phyloP scores from a whole-genome alignment of 2,888 invertebrate genomes.

The Aporophyla lueneburgensis region DNA sequence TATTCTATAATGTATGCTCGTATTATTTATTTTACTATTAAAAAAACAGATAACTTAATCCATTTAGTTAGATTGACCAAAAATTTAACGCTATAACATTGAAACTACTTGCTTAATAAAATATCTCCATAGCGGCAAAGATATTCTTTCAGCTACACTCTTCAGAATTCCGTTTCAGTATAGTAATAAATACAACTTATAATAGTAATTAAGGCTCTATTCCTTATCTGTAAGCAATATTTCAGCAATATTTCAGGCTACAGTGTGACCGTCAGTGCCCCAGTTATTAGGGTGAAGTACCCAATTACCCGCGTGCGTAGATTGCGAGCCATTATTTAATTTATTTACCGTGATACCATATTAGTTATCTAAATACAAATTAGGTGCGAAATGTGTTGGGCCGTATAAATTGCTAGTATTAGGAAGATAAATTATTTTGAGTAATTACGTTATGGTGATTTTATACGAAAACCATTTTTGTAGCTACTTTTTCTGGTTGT shows the following conservation, averaged over 20 bases:
- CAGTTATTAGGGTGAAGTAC: conserved; percentile 22
- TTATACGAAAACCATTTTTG: neutral
- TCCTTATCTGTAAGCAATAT: conserved; percentile 37
- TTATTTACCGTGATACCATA: conserved; percentile 38
- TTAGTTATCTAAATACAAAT: conserved; percentile 45
- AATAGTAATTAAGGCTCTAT: conserved; percentile 5
- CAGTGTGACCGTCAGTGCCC: conserved; percentile 1
- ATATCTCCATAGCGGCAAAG: no score
- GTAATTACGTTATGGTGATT: conserved; percentile 4
- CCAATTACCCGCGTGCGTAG: conserved; percentile 42
- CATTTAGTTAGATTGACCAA: no score
- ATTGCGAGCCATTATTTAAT: conserved; percentile 51
- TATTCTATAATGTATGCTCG: neutral
- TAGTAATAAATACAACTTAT: conserved; percentile 8
- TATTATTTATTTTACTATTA: neutral
- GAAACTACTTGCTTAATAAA: no score
- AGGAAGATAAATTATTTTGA: conserved; percentile 21
- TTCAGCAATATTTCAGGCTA: conserved; percentile 34
- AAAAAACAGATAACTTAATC: no score
- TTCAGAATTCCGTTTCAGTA: neutral
- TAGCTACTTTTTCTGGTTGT: neutral
- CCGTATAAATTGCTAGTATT: conserved; percentile 25
- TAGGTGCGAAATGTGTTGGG: conserved; percentile 33
- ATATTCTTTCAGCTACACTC: no score
- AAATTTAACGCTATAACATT: no score